These are phyloP conservation scores for Acromyrmex echinatior DNA, from an alignment of 1,140 invertebrate species.

Conservation along the genomic window DNA sequence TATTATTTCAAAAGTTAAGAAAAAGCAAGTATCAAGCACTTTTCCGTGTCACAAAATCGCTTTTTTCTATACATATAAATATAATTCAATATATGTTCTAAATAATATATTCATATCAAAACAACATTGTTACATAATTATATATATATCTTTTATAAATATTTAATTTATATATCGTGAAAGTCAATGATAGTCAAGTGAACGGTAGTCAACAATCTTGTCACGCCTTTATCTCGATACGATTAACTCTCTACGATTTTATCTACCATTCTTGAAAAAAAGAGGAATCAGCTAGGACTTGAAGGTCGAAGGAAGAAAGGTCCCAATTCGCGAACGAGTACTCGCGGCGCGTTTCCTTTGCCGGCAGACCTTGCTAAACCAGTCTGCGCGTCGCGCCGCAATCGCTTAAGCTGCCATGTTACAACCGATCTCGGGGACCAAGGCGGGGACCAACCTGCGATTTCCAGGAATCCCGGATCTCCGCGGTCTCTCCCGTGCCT, in stretches of 20 bases:
- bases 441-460: constrained; percentile 12
- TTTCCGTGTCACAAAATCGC: neutral
- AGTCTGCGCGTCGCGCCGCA: constrained; percentile 42
- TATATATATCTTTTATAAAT: neutral
- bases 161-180: neutral
- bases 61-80: neutral
- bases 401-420: constrained; percentile 14
- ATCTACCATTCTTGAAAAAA: neutral
- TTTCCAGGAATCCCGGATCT: constrained; percentile 75
- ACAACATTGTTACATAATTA: neutral
- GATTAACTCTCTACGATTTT: neutral
- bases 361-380: constrained; percentile 71
- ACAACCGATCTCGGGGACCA: constrained; percentile 56
- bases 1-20: neutral
- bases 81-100: too few species aligned
- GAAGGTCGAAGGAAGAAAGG: neutral
- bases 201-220: neutral
- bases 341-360: constrained; percentile 21
- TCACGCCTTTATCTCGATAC: neutral
- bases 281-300: neutral
- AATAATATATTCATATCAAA: neutral
- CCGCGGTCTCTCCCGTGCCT: constrained; percentile 33
- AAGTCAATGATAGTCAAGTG: neutral
- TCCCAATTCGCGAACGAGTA: neutral
- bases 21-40: neutral